Evolutionary conservation across 1,140 invertebrate species (phyloP).

Genomic region (Formica exsecta): DNA sequence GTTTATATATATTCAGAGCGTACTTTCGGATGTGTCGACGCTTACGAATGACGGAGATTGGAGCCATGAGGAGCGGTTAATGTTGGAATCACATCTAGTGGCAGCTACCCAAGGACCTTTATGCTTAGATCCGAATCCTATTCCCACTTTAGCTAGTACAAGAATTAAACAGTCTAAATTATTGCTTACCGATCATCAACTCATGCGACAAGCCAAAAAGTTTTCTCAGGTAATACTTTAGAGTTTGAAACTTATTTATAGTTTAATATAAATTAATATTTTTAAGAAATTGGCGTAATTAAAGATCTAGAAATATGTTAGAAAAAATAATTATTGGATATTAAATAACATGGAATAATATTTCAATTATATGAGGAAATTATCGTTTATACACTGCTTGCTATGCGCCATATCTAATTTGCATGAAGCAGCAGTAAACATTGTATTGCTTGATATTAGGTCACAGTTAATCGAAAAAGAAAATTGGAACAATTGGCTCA

Average conservation of each 20-base stretch:
- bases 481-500: constrained; percentile 95
- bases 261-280: background rate
- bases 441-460: constrained; percentile 80
- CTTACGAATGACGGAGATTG: constrained; percentile 90
- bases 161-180: constrained; percentile 91
- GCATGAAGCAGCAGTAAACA: background rate
- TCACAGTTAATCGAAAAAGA: constrained; percentile 94
- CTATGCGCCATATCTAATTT: constrained; percentile 7
- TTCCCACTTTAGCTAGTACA: constrained; percentile 91
- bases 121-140: constrained; percentile 94
- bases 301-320: background rate
- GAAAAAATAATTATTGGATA: background rate
- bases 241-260: constrained; percentile 4
- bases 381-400: background rate
- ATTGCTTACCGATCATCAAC: constrained; percentile 91
- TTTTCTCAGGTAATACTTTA: constrained; percentile 89
- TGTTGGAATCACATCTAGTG: constrained; percentile 93
- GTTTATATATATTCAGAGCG: constrained; percentile 87
- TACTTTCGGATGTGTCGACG: constrained; percentile 91
- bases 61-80: constrained; percentile 92
- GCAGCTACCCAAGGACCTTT: constrained; percentile 94
- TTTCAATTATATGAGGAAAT: background rate
- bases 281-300: constrained; percentile 16
- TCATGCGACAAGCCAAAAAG: constrained; percentile 91
- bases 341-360: background rate